phyloP scores from a whole-genome alignment of 2,113 vertebrate species.

The Stigmatopora argus region DNA sequence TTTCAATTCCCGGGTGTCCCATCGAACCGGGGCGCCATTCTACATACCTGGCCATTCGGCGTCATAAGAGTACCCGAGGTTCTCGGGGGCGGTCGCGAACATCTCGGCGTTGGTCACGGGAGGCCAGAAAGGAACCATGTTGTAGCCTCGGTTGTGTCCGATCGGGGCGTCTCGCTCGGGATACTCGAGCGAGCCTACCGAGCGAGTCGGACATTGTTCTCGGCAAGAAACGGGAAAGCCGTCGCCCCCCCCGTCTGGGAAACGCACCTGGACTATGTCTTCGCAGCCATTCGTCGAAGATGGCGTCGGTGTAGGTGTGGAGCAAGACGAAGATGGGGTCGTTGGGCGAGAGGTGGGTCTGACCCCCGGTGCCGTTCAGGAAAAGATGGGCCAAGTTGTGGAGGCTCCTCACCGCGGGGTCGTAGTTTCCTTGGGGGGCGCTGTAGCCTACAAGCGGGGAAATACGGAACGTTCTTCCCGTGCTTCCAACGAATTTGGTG shows the following conservation, averaged over 20 bases:
- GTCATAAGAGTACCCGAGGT: slow-evolving; percentile 89
- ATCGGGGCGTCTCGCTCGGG: slow-evolving; percentile 94
- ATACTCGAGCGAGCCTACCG: slow-evolving; percentile 75
- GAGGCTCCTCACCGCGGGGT: slow-evolving; percentile 87
- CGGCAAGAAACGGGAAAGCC: too few species aligned
- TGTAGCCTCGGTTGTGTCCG: slow-evolving; percentile 88
- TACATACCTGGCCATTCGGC: slow-evolving; percentile 84
- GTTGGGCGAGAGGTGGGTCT: slow-evolving; percentile 94
- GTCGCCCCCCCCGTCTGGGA: too few species aligned
- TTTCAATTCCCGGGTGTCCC: background rate
- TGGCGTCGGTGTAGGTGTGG: slow-evolving; percentile 92
- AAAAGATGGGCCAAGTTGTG: slow-evolving; percentile 97
- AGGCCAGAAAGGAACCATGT: slow-evolving; percentile 99
- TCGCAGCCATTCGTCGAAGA: slow-evolving; percentile 95
- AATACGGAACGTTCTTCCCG: background rate
- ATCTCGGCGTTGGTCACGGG: slow-evolving; percentile 89
- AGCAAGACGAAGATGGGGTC: slow-evolving; percentile 95
- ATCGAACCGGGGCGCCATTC: too few species aligned
- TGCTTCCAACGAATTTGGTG: too few species aligned
- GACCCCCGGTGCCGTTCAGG: slow-evolving; percentile 92
- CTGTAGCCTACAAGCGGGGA: slow-evolving; percentile 78
- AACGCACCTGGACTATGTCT: slow-evolving; percentile 79
- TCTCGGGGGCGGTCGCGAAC: slow-evolving; percentile 87
- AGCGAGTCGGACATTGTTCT: slow-evolving; percentile 6
- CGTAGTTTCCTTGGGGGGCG: slow-evolving; percentile 84